Percentiles rank a stretch among this genome's conserved stretches.
Evolutionary conservation across 2,797 vertebrate genomes (phyloP).

Genomic region (Gorsachius magnificus): DNA sequence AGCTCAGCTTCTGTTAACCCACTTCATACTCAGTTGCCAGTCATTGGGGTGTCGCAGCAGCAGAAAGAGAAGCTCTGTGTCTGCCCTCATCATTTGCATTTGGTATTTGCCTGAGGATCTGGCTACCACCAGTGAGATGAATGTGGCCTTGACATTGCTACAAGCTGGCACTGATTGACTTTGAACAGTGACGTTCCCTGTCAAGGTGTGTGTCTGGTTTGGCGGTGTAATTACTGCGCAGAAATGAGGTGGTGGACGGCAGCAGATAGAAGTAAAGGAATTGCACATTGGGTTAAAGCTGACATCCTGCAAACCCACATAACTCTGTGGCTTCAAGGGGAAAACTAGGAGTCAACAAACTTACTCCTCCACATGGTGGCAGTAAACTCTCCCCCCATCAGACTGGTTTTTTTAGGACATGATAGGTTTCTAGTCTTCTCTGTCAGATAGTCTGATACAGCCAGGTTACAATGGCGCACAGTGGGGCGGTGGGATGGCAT

Average conservation of each 20-base stretch:
- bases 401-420: fast-evolving
- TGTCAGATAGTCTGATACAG: fast-evolving
- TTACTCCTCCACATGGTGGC: fast-evolving
- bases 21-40: not conserved
- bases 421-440: not conserved
- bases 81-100: not conserved
- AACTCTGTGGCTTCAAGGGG: not conserved
- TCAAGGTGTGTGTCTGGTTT: not conserved
- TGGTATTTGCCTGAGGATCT: not conserved
- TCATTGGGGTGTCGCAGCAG: not conserved
- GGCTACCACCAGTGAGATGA: not conserved
- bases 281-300: not conserved
- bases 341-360: not conserved
- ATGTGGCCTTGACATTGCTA: not conserved
- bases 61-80: not conserved
- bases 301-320: not conserved
- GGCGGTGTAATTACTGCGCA: not conserved
- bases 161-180: not conserved
- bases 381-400: not conserved
- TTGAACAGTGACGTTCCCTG: not conserved
- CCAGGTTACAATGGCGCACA: fast-evolving
- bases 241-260: not conserved
- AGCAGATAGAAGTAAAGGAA: not conserved
- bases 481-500: not conserved
- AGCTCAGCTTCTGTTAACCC: conserved; percentile 9